Evolutionary conservation across 37 sponge, comb jelly and placozoan species (phyloP).

Genomic region (Cliona cf. orientalis): DNA sequence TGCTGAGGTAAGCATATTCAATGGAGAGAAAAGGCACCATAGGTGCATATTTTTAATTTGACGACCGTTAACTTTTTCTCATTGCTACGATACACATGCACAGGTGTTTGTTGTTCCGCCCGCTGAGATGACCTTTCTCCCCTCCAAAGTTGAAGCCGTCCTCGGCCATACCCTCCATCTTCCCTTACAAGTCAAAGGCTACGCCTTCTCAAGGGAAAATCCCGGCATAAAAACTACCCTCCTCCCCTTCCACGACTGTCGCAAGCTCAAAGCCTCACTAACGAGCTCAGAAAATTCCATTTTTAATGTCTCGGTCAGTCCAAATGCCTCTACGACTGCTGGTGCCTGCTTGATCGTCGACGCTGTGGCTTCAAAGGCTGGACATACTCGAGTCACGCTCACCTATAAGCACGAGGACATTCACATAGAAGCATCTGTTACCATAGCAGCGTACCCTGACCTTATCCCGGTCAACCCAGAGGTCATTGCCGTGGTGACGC

Average conservation of each 20-base stretch:
- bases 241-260: conserved; percentile 58
- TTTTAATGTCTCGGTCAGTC: conserved; percentile 44
- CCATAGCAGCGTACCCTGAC: conserved; percentile 80
- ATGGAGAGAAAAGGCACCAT: background rate
- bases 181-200: conserved; percentile 62
- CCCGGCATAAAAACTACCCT: background rate
- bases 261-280: background rate
- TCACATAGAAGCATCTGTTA: conserved; percentile 56
- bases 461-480: conserved; percentile 67
- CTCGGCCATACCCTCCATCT: conserved; percentile 61
- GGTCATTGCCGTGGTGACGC: conserved; percentile 69
- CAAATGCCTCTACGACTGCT: conserved; percentile 12
- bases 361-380: conserved; percentile 59
- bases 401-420: conserved; percentile 24
- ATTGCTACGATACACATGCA: background rate
- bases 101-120: conserved; percentile 85
- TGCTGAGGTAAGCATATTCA: conserved; percentile 40
- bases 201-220: background rate
- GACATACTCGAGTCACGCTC: conserved; percentile 71
- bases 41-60: background rate
- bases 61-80: background rate
- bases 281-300: conserved; percentile 34
- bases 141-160: conserved; percentile 70
- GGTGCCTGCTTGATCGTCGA: conserved; percentile 53
- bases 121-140: conserved; percentile 69